phyloP scores from a whole-genome alignment of 2,113 vertebrate species.

The Gambusia holbrooki region DNA sequence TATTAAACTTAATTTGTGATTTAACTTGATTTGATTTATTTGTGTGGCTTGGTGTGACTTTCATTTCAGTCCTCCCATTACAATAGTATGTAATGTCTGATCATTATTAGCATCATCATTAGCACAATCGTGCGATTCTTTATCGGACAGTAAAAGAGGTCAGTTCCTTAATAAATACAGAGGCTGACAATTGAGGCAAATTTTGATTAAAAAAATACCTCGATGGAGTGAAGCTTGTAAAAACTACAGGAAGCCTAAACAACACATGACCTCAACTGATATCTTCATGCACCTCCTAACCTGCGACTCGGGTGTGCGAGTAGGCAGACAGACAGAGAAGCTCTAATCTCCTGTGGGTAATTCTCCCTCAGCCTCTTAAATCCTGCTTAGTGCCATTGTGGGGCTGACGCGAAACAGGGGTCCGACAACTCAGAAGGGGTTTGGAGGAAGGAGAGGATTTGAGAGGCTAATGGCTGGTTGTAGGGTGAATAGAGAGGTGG shows the following conservation, averaged over 20 bases:
- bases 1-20: too few relatives aligned
- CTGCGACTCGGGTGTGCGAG: slow-evolving; percentile 47
- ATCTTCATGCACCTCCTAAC: slow-evolving; percentile 67
- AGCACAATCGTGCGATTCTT: not conserved
- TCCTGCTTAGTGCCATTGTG: slow-evolving; percentile 78
- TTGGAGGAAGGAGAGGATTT: slow-evolving; percentile 51
- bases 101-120: not conserved
- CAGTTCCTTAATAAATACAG: not conserved
- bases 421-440: slow-evolving; percentile 45
- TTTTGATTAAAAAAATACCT: not conserved
- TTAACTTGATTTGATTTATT: too few relatives aligned
- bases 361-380: slow-evolving; percentile 74
- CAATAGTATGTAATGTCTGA: not conserved
- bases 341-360: slow-evolving; percentile 76
- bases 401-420: slow-evolving; percentile 67
- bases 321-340: slow-evolving; percentile 52
- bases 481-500: slow-evolving; percentile 37
- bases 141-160: not conserved
- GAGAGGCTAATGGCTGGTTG: slow-evolving; percentile 46
- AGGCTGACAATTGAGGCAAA: not conserved
- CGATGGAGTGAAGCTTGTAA: not conserved
- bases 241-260: slow-evolving; percentile 13
- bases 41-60: not conserved
- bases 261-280: slow-evolving; percentile 14
- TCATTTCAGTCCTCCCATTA: not conserved